A percentile compares a stretch with the other conserved stretches of the same genome.
Evolutionary conservation across 2,888 invertebrate species (phyloP).

Genomic region (Spicauda simplicius): DNA sequence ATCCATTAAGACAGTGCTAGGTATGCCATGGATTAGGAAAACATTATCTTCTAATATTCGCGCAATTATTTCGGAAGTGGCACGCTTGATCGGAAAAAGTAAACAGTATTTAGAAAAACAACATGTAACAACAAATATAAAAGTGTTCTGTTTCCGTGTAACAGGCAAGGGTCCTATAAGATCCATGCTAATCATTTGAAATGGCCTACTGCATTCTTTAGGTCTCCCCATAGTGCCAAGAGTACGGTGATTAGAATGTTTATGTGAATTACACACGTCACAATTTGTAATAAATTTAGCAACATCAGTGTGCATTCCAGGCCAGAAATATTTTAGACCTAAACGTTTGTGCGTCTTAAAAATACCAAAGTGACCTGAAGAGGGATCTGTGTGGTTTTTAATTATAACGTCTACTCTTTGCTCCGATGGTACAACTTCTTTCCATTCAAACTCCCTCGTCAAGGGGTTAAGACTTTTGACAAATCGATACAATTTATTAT

Average conservation of each 20-base stretch:
- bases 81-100: constrained; percentile 32
- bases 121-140: constrained; percentile 22
- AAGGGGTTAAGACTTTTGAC: constrained; percentile 37
- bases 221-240: constrained; percentile 43
- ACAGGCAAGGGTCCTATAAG: constrained; percentile 36
- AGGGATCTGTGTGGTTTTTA: constrained; percentile 20
- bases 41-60: neutral
- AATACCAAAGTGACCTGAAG: constrained; percentile 38
- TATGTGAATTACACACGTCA: constrained; percentile 33
- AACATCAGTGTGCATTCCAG: constrained; percentile 35
- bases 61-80: constrained; percentile 22
- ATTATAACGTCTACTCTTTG: constrained; percentile 31
- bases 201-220: constrained; percentile 40
- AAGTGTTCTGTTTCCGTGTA: constrained; percentile 20
- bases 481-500: no score
- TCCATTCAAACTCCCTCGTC: constrained; percentile 43
- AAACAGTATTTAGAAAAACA: constrained; percentile 17
- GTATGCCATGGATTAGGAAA: constrained; percentile 38
- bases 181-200: constrained; percentile 26
- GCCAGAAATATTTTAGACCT: constrained; percentile 33
- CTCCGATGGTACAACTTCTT: constrained; percentile 42
- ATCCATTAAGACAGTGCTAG: constrained; percentile 36
- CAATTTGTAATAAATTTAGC: neutral
- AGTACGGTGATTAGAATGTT: constrained; percentile 37
- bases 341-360: constrained; percentile 45